Conservation (phyloP, 1,140 invertebrate genomes). For the Venturia canescens region DNA sequence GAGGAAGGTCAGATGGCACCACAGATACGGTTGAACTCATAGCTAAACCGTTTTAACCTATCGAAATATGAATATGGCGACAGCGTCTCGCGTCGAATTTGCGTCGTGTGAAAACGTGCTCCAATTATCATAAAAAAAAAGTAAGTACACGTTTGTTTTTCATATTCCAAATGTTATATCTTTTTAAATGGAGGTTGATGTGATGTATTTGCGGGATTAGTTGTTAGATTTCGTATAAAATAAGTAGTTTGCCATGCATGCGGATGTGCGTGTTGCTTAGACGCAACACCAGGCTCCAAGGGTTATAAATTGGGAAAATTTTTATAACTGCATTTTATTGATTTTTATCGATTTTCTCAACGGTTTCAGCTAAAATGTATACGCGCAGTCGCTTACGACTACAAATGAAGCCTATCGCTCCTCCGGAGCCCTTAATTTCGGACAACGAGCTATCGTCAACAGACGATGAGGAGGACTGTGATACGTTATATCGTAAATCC, state of each 20-base stretch:
- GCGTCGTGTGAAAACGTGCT: no score
- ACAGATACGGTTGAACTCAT: no score
- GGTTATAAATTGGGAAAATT: constrained; percentile 1
- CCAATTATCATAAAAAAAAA: neutral
- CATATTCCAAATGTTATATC: no score
- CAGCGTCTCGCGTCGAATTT: no score
- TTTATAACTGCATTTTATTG: neutral
- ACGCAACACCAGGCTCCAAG: neutral
- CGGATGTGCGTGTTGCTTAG: neutral
- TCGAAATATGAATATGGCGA: no score
- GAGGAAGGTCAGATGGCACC: no score
- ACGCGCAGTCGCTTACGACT: neutral
- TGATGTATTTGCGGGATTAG: no score
- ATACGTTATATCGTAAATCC: neutral
- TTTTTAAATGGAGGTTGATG: no score
- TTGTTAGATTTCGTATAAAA: neutral
- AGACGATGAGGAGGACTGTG: neutral
- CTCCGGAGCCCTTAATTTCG: neutral
- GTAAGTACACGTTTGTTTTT: neutral
- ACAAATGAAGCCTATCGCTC: neutral
- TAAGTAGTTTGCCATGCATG: constrained; percentile 4
- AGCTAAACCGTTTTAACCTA: no score
- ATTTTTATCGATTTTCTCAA: constrained; percentile 6
- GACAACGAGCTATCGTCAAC: neutral
- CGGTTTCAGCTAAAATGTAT: neutral